Evolutionary conservation across 2,113 vertebrate species (phyloP).

Genomic region (Alosa alosa): DNA sequence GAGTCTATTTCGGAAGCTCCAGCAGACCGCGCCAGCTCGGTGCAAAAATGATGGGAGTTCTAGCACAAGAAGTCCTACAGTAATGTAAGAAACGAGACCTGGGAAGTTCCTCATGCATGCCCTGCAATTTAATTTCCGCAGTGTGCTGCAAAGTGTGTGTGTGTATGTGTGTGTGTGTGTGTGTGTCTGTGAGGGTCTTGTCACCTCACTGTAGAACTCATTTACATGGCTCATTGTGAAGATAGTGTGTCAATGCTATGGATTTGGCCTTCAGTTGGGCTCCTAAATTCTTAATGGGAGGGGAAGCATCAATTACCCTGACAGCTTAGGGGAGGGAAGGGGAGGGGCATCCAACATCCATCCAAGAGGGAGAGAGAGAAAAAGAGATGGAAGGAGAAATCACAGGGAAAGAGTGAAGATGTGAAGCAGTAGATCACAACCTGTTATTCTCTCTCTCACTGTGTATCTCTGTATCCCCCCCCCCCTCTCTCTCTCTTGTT

Average conservation of each 20-base stretch:
- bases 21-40: no score
- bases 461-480: neutral
- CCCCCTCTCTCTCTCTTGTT: neutral
- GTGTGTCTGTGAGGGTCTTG: constrained; percentile 14
- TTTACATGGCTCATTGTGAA: constrained; percentile 51
- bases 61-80: no score
- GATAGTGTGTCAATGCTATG: constrained; percentile 52
- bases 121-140: no score
- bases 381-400: neutral
- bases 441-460: neutral
- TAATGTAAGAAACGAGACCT: no score
- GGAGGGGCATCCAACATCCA: no score
- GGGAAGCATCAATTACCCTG: constrained; percentile 44
- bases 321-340: constrained; percentile 7
- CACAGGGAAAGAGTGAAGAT: neutral
- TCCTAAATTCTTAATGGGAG: constrained; percentile 52
- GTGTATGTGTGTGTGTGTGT: no score
- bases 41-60: no score
- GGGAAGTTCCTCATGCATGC: no score
- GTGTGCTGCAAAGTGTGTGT: no score
- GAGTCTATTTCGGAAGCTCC: no score
- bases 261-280: constrained; percentile 45
- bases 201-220: constrained; percentile 47
- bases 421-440: neutral
- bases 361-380: neutral